Base-by-base conservation (phyloP, 2,113 vertebrate genomes). In the Menidia beryllina region DNA sequence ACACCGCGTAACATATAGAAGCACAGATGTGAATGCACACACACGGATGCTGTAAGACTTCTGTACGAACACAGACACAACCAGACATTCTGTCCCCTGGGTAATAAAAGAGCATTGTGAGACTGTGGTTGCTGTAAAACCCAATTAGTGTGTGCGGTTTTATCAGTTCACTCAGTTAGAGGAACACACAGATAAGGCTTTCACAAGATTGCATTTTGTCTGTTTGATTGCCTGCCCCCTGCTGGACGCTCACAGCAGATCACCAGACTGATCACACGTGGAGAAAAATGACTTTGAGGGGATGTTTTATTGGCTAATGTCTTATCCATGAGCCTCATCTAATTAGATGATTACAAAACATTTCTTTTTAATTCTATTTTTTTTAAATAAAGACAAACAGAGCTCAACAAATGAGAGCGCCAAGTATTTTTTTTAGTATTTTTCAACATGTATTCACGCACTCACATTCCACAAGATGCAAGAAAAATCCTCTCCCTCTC, bases 111-210 rank as follows among this genome's bases (percentile, higher is more conserved):
- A 86, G 77, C 80, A 87, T 72, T 79, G 90, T 77, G 77, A 85
- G 80, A 86, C 77, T 78, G 89, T 62, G 79, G 72, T 70, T 76
- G 81, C 84, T 85, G 88, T 88, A 91, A 88, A 93, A 92, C 88
- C 90, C 88, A 92, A 93, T 93, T 91, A 94, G 90, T 66, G 86
- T 79, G 61, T 30, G 83, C 25, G 67, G 68, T 83, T 86, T 91
- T 86, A 90, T 88, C 83, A 83, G 83, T 60, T 79, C 56, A 82
- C 59, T 72, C 57, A 21, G 69, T 77, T 63, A 81, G 73, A 76
- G 67, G 68, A 62, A 73, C 77, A 77, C 58, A 71, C 66, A 69
- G 67, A 90, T 84, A 90, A 86, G 62, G 64, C 81, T 64, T 69
- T 48, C 70, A 85, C 14, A 24, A 48, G 63, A 73, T 24, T 63